Evolutionary conservation across 2,888 invertebrate genomes (phyloP).

Genomic region (Yponomeuta malinellus): DNA sequence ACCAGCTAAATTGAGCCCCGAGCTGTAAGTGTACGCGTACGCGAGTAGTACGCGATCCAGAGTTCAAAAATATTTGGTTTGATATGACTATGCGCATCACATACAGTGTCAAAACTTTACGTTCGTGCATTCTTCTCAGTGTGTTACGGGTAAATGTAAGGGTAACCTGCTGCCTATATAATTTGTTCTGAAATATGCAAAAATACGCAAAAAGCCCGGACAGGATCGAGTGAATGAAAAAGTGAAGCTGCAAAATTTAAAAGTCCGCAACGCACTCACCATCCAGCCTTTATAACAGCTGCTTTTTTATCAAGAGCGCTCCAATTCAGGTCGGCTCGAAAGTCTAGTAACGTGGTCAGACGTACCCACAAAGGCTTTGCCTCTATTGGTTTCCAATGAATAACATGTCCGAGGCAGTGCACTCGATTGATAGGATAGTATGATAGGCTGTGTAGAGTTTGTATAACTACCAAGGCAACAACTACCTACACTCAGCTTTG

Average conservation of each 20-base stretch:
- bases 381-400: slow-evolving; percentile 17
- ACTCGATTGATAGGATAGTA: slow-evolving; percentile 20
- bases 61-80: no score
- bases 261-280: background rate
- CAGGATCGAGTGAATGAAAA: background rate
- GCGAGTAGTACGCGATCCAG: no score
- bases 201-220: background rate
- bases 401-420: slow-evolving; percentile 23
- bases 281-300: background rate
- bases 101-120: no score
- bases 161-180: no score
- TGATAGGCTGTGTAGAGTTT: slow-evolving; percentile 22
- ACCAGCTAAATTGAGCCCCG: no score
- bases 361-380: slow-evolving; percentile 12
- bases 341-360: background rate
- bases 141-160: no score
- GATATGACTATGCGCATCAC: no score
- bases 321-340: background rate
- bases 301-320: background rate
- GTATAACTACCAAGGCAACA: background rate
- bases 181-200: background rate
- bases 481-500: background rate
- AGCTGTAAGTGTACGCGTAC: no score
- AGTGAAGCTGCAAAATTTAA: background rate
- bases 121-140: no score